Evolutionary conservation across 1,140 invertebrate species (phyloP).

Genomic region (Pteromalus puparum): DNA sequence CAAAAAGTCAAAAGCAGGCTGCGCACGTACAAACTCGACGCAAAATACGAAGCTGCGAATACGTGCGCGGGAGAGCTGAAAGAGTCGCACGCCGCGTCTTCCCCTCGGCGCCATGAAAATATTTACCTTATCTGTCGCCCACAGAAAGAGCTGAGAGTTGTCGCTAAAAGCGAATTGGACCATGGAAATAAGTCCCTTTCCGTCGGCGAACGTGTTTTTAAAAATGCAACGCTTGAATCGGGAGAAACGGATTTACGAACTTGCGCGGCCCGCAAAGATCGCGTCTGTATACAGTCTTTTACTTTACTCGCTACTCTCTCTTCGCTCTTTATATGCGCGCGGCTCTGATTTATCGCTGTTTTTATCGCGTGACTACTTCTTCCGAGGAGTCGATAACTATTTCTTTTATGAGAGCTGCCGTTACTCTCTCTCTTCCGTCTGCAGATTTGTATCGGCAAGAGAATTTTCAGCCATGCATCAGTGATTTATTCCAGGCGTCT

Average conservation of each 20-base stretch:
- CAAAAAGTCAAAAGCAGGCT: neutral
- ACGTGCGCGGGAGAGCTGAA: neutral
- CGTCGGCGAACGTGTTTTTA: neutral
- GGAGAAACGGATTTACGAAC: slow-evolving; percentile 15
- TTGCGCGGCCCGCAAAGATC: neutral
- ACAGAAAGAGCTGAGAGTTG: neutral
- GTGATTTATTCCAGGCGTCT: neutral
- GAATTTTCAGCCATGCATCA: neutral
- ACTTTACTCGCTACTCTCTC: neutral
- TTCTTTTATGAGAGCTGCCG: slow-evolving; percentile 23
- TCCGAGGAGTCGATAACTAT: slow-evolving; percentile 35
- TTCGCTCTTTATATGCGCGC: slow-evolving; percentile 10
- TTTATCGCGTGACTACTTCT: slow-evolving; percentile 20
- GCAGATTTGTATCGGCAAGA: neutral
- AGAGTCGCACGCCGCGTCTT: neutral
- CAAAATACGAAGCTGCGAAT: neutral
- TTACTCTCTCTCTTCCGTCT: neutral
- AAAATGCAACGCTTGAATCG: slow-evolving; percentile 24
- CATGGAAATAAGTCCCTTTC: neutral
- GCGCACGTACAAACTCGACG: too few relatives aligned
- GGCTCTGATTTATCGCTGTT: slow-evolving; percentile 23
- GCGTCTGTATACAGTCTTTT: too few relatives aligned
- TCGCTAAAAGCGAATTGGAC: neutral
- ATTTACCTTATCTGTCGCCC: neutral
- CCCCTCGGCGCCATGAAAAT: neutral